Percentiles rank a stretch among this genome's conserved stretches.
These are phyloP conservation scores for Halcyon leucocephala DNA, from an alignment of 2,797 vertebrate species.

Conservation along the genomic window DNA sequence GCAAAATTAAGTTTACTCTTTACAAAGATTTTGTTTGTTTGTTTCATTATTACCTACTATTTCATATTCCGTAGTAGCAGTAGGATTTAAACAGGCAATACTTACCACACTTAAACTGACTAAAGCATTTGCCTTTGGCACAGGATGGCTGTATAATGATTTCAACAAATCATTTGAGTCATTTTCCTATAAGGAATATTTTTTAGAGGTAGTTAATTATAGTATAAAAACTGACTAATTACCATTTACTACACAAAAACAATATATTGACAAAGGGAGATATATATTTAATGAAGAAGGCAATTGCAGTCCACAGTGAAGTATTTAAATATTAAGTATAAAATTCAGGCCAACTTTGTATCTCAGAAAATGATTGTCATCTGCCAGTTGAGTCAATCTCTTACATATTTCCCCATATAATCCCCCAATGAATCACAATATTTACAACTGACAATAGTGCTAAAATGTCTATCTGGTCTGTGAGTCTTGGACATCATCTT, in stretches of 20 bases:
- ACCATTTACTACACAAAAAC: not conserved
- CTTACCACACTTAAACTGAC: slow-evolving; percentile 95
- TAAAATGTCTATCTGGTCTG: not conserved
- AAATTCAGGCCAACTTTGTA: not conserved
- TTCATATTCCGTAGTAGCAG: not conserved
- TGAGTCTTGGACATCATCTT: not conserved
- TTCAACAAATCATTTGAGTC: slow-evolving; percentile 94
- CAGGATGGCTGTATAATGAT: slow-evolving; percentile 89
- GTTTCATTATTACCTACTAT: not conserved
- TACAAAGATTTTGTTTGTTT: rapidly evolving
- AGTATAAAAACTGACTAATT: not conserved
- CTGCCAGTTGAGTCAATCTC: not conserved
- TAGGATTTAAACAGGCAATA: slow-evolving; percentile 42
- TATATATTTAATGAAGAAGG: not conserved
- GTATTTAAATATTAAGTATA: not conserved
- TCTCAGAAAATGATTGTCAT: not conserved
- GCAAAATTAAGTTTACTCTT: not conserved
- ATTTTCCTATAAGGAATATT: slow-evolving; percentile 83
- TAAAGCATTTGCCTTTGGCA: slow-evolving; percentile 91
- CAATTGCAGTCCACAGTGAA: not conserved
- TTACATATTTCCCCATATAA: not conserved
- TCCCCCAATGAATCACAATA: not conserved
- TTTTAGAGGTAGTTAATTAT: slow-evolving; percentile 34
- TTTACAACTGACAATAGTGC: not conserved
- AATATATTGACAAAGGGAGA: not conserved